A percentile compares a stretch with the other conserved stretches of the same genome.
These are phyloP conservation scores for Drosophila neotestacea DNA, from an alignment of 2,888 invertebrate genomes.

Conservation along the genomic window DNA sequence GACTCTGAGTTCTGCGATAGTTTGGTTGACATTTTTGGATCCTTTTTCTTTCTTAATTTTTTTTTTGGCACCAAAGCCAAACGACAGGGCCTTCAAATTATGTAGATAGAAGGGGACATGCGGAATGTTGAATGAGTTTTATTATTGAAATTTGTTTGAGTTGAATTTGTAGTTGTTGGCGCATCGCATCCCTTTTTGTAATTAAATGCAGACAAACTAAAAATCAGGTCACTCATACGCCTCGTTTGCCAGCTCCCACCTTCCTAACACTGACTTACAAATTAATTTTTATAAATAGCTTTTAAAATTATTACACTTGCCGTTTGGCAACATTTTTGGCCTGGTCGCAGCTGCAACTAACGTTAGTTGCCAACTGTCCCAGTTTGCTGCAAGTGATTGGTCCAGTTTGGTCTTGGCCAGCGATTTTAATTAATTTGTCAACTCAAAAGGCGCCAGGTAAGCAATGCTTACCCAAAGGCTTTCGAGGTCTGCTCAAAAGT, in stretches of 20 bases:
- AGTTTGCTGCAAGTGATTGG: constrained; percentile 49
- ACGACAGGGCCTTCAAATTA: constrained; percentile 31
- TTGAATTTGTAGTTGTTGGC: constrained; percentile 52
- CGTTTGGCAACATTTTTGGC: constrained; percentile 32
- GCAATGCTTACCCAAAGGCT: constrained; percentile 1
- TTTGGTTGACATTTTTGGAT: constrained; percentile 47
- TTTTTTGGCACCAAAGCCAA: constrained; percentile 44
- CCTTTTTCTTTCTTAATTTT: not conserved
- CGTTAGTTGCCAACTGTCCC: constrained; percentile 48
- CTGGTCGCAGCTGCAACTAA: constrained; percentile 64
- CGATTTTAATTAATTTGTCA: constrained; percentile 67
- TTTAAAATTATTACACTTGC: constrained; percentile 56
- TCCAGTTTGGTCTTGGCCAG: constrained; percentile 21
- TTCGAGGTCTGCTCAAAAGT: not conserved
- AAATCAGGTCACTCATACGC: constrained; percentile 70
- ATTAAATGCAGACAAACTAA: constrained; percentile 73
- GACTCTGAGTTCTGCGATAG: constrained; percentile 20
- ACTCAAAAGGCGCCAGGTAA: constrained; percentile 30
- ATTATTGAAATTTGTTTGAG: constrained; percentile 76
- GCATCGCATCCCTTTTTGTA: constrained; percentile 67
- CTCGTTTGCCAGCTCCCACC: constrained; percentile 20
- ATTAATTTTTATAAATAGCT: constrained; percentile 69
- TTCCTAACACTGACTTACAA: constrained; percentile 56
- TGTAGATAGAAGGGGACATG: constrained; percentile 2
- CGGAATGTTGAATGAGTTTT: constrained; percentile 43